Evolutionary conservation across 2,888 invertebrate genomes (phyloP), one percentile per base, ranked within the genome.

Genomic region (Eurytoma adleriae): DNA sequence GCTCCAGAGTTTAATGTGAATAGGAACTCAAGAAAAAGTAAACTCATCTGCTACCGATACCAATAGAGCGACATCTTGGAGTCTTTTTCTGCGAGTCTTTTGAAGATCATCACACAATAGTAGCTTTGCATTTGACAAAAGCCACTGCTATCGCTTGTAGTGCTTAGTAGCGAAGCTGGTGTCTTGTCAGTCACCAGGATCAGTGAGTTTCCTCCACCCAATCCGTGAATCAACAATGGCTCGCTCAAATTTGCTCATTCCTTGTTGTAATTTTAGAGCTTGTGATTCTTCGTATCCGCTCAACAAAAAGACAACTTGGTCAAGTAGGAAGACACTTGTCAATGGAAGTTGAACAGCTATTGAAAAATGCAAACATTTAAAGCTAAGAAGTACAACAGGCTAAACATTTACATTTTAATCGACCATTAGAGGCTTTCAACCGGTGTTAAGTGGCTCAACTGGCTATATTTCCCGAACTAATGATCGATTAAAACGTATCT

Each of bases 161-260:
- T 86, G 84, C 61, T 84, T 84, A 81, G 82, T 83, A 74, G 83
- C 79, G 67, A 78, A 52, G 76, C 83, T 85, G 83, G 83, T 88
- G 86, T 88, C 87, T 88, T 93, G 93, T 93, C 93, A 93, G 93
- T 93, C 93, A 86, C 93, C 93, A 86, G 93, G 93, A 88, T 93
- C 93, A 86, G 91, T 90, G 80, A 91, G 91, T 84, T 91, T 90
- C 85, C 91, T 89, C 91, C 91, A 91, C 78, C 90, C 91, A 85
- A 91, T 89, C 85, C 89, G 86, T 83, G 90, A 90, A 86, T 89
- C 89, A 78, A 85, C 87, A 14, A 87, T 87, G 12, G 88, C 87
- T 73, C 88, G 87, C 86, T 88, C 90, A 86, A 86, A 87, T 83
- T 88, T 85, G 86, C 88, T 89, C 90, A 90, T 91, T 68, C 89